Base-by-base conservation (phyloP, 30 jellyfish, hydroid and myxozoan species). In the Pelagia noctiluca region DNA sequence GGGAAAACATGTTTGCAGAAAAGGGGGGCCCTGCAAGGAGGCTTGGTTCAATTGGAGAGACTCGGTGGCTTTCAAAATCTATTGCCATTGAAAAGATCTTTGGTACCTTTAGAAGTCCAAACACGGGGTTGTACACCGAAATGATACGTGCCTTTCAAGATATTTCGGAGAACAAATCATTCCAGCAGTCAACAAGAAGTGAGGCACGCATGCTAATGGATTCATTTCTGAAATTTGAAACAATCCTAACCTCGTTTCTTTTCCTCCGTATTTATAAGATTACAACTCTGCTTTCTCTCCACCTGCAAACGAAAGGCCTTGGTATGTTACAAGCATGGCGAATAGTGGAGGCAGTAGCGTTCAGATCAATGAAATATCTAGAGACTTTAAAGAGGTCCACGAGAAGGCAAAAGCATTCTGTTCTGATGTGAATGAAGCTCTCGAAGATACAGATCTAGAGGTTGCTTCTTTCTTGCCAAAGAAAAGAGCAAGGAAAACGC, bases 51-150 rank as follows among this genome's bases (percentile, higher is more conserved):
- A 77, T 77, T 25, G 80, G 78, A 22, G 82, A 77, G 36, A 77
- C 88, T 28, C 25, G 88, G 54, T 77, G 88, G 88, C 88, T 77
- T 47, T 77, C 88, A 21, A 52, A 77, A 42, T 77, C 88, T 0
- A n/a, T n/a, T 3, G 88, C 88, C 32, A 81, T 70, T 77, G 82
- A 23, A 31, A 26, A 77, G 50, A 77, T 77, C 30, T 77, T 77
- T 77, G 78, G 80, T 19, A 77, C 63, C 36, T 77, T 10, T 61
- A 1, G 5, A 57, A 35, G 25, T 11, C 88, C 74, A 2, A 47
- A 77, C 69, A 22, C 11, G 32, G 66, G 82, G 28, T 19, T 23
- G 61, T 75, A 36, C 46, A 8, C 12, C 28, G 68, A 52, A 52
- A 8, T 52, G 26, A 19, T 52, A 52, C 12, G 12, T 52, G 12